Percentiles rank a stretch among this genome's conserved stretches.
These are phyloP conservation scores for Protophormia terraenovae DNA, from an alignment of 2,888 invertebrate genomes.

Conservation along the genomic window DNA sequence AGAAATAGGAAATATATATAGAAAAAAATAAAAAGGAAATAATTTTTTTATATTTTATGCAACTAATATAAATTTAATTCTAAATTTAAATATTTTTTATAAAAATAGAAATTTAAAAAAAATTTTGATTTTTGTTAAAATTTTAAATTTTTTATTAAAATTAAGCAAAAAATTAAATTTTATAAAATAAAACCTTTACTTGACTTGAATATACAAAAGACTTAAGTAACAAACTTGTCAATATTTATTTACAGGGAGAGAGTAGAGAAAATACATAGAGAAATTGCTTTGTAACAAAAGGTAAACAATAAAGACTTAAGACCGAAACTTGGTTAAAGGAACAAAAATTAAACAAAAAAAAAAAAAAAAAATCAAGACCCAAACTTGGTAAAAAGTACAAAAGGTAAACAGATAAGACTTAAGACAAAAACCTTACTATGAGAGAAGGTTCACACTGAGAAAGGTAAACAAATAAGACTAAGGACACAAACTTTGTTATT, in stretches of 20 bases:
- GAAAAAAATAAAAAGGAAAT: neutral
- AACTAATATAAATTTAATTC: neutral
- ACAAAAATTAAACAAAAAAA: too few relatives aligned
- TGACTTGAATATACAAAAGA: slow-evolving; percentile 3
- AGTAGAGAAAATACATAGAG: too few relatives aligned
- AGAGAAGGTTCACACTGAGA: neutral
- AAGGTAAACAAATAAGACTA: neutral
- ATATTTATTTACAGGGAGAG: too few relatives aligned
- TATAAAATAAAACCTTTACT: neutral
- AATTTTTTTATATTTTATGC: neutral
- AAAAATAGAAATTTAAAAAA: neutral
- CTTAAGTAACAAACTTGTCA: slow-evolving; percentile 19
- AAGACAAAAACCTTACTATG: neutral
- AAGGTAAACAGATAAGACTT: neutral
- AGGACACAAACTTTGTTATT: neutral
- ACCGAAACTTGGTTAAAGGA: too few relatives aligned
- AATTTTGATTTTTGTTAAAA: neutral
- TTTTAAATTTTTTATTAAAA: too few relatives aligned
- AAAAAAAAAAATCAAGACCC: too few relatives aligned
- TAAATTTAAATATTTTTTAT: slow-evolving; percentile 17
- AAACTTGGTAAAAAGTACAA: neutral
- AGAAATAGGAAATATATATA: neutral
- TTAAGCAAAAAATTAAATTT: neutral
- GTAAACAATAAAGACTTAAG: too few relatives aligned
- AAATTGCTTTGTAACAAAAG: too few relatives aligned